phyloP scores from a whole-genome alignment of 1,140 invertebrate species.

The Aphelenchoides besseyi region DNA sequence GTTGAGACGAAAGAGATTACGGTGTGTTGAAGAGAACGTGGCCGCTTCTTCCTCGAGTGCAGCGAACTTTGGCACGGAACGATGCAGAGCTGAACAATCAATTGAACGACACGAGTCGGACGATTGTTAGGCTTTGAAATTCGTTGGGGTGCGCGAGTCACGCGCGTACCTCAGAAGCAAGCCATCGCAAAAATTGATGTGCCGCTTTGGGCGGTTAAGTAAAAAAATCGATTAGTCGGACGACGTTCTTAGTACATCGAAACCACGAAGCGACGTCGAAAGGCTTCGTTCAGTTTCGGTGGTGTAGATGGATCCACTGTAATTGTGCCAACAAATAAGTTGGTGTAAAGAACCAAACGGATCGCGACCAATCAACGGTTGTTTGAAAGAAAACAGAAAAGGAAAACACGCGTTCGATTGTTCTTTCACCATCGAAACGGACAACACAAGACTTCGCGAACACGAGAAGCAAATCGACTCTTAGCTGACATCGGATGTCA shows the following conservation, averaged over 20 bases:
- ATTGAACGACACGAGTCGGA: background rate
- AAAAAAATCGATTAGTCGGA: background rate
- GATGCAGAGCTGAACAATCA: background rate
- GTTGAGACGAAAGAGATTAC: background rate
- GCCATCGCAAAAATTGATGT: slow-evolving; percentile 8
- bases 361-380: background rate
- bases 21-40: background rate
- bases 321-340: background rate
- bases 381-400: background rate
- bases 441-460: background rate
- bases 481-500: too few relatives aligned
- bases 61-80: background rate
- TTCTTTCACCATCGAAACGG: background rate
- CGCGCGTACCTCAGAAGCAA: slow-evolving; percentile 25
- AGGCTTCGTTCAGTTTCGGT: background rate
- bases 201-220: background rate
- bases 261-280: slow-evolving; percentile 2
- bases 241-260: slow-evolving; percentile 1
- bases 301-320: background rate
- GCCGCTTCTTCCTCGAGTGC: slow-evolving; percentile 4
- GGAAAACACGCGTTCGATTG: slow-evolving; percentile 5
- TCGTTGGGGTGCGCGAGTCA: background rate
- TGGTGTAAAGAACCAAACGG: background rate
- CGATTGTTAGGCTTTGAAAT: background rate
- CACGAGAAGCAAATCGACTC: too few relatives aligned